Evolutionary conservation across 2,113 vertebrate species (phyloP).

Genomic region (Alligator sinensis): DNA sequence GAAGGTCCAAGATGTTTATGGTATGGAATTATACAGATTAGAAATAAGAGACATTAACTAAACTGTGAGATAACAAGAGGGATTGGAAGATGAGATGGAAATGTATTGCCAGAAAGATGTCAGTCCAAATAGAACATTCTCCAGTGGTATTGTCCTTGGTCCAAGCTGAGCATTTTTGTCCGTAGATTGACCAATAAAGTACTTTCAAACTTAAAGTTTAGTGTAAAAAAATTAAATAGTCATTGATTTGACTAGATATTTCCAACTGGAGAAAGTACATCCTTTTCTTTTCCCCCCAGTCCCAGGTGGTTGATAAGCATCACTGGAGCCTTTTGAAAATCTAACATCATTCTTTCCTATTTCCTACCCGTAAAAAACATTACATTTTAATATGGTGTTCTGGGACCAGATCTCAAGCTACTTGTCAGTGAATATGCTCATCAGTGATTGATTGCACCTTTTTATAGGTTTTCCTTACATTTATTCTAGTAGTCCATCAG

Average conservation of each 20-base stretch:
- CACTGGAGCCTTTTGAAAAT: constrained; percentile 43
- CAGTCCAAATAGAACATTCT: not conserved
- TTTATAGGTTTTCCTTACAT: constrained; percentile 15
- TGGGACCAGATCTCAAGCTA: constrained; percentile 27
- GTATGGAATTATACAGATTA: not conserved
- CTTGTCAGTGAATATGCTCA: constrained; percentile 31
- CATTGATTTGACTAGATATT: constrained; percentile 19
- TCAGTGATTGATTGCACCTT: constrained; percentile 35
- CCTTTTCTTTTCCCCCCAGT: not conserved
- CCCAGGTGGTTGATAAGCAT: constrained; percentile 48
- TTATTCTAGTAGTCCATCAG: constrained; percentile 45
- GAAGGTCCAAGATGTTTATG: not conserved
- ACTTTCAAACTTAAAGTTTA: not conserved
- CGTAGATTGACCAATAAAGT: not conserved
- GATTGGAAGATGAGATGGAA: not conserved
- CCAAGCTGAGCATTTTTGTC: not conserved
- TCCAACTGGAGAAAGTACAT: constrained; percentile 49
- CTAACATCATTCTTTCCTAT: not conserved
- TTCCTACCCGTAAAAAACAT: constrained; percentile 13
- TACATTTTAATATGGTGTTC: constrained; percentile 49
- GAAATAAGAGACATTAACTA: not conserved
- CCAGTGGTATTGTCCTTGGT: not conserved
- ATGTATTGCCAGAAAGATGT: not conserved
- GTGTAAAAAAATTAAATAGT: not conserved
- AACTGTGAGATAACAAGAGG: not conserved